phyloP scores from a whole-genome alignment of 2,113 vertebrate genomes.

The Phyllopteryx taeniolatus region DNA sequence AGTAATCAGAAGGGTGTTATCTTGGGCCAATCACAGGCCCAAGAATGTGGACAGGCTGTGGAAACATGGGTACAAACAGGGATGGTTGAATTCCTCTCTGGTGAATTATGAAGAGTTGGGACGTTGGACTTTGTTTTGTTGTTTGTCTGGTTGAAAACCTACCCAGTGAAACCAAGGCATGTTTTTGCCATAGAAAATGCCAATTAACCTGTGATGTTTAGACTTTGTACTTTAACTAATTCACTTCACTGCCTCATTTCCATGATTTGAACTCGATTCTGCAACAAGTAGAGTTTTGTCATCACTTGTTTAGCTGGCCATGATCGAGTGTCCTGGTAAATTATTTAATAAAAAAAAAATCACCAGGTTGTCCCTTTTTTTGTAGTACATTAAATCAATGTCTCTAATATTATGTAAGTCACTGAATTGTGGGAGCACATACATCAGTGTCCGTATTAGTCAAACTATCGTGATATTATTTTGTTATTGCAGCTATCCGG shows the following conservation, averaged over 20 bases:
- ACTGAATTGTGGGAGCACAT: background rate
- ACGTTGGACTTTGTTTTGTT: conserved; percentile 83
- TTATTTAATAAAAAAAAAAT: conserved; percentile 30
- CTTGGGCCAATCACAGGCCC: conserved; percentile 60
- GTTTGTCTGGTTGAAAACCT: conserved; percentile 82
- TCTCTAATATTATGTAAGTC: conserved; percentile 12
- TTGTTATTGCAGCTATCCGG: too few relatives aligned
- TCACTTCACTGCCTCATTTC: conserved; percentile 45
- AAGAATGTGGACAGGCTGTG: conserved; percentile 67
- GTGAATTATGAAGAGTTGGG: conserved; percentile 78
- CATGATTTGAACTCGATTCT: conserved; percentile 49
- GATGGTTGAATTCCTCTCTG: conserved; percentile 73
- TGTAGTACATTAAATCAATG: conserved; percentile 1
- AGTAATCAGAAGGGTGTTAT: conserved; percentile 74
- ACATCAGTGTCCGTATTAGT: too few relatives aligned
- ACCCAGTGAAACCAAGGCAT: conserved; percentile 77
- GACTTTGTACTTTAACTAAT: background rate
- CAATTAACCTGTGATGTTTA: conserved; percentile 60
- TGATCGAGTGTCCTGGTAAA: too few relatives aligned
- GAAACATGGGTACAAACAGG: conserved; percentile 68
- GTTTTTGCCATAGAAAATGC: conserved; percentile 74
- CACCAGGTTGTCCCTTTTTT: background rate
- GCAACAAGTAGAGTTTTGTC: conserved; percentile 53
- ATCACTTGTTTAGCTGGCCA: conserved; percentile 52
- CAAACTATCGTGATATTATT: too few relatives aligned